These are phyloP conservation scores for Lathronympha strigana DNA, from an alignment of 2,888 invertebrate genomes.

Conservation along the genomic window DNA sequence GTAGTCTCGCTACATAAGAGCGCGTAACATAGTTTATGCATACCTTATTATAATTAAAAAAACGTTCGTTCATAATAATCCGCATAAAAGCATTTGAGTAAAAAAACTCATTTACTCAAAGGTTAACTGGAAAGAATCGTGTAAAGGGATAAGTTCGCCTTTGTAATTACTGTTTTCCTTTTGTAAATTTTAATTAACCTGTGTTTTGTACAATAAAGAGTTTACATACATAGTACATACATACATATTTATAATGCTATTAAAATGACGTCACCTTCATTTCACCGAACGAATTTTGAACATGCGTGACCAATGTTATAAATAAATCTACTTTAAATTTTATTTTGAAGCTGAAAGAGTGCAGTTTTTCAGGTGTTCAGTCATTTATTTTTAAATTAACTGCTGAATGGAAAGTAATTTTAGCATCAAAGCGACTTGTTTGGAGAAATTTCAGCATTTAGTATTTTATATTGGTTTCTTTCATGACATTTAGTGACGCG, in stretches of 20 bases:
- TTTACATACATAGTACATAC: too few relatives aligned
- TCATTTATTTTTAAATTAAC: not conserved
- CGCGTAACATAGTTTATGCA: too few relatives aligned
- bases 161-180: too few relatives aligned
- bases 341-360: not conserved
- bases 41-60: too few relatives aligned
- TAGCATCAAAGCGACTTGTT: constrained; percentile 6
- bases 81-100: too few relatives aligned
- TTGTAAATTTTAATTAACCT: too few relatives aligned
- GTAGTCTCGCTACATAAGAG: too few relatives aligned
- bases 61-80: too few relatives aligned
- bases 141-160: too few relatives aligned
- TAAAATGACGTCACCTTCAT: not conserved
- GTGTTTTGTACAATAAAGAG: too few relatives aligned
- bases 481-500: constrained; percentile 2
- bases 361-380: not conserved
- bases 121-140: too few relatives aligned
- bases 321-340: not conserved
- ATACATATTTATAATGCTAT: not conserved
- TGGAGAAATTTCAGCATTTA: constrained; percentile 1
- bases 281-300: not conserved
- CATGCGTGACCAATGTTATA: not conserved
- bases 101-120: too few relatives aligned
- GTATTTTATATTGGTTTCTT: not conserved
- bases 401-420: not conserved